Conservation (phyloP, 2,888 invertebrate species). For the Orthosia incerta region DNA sequence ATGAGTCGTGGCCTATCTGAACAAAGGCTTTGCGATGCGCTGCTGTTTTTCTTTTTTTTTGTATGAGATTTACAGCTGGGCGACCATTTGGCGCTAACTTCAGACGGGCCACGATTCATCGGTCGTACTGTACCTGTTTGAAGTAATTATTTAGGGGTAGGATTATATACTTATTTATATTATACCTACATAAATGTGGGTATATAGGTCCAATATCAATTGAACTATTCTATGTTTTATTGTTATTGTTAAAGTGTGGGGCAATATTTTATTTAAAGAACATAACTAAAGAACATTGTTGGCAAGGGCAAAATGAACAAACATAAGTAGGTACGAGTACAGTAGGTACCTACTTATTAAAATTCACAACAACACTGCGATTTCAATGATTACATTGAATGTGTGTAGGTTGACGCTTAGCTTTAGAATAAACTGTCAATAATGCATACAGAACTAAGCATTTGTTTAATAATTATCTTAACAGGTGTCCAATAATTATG, state of each 20-base stretch:
- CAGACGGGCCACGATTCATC: no score
- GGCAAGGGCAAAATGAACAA: background rate
- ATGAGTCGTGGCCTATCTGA: no score
- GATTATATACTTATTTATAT: no score
- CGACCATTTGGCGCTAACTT: no score
- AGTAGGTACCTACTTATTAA: background rate
- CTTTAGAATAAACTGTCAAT: slow-evolving; percentile 20
- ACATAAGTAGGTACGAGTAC: no score
- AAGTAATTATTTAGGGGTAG: background rate
- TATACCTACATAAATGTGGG: no score
- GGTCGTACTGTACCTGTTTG: no score
- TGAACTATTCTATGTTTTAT: background rate
- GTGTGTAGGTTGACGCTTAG: slow-evolving; percentile 25
- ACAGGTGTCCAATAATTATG: slow-evolving; percentile 30
- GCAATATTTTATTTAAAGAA: no score
- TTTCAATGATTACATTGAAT: slow-evolving; percentile 38
- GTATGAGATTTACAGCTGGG: no score
- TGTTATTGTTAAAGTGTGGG: background rate
- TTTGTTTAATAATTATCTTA: slow-evolving; percentile 1
- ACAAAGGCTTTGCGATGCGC: no score
- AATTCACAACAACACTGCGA: slow-evolving; percentile 35
- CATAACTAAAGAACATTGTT: no score
- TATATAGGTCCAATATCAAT: background rate
- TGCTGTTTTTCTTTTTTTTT: no score
- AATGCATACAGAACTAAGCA: slow-evolving; percentile 4